These are phyloP conservation scores for Paradoxurus hermaphroditus DNA, from an alignment of 2,113 vertebrate species.

Conservation along the genomic window DNA sequence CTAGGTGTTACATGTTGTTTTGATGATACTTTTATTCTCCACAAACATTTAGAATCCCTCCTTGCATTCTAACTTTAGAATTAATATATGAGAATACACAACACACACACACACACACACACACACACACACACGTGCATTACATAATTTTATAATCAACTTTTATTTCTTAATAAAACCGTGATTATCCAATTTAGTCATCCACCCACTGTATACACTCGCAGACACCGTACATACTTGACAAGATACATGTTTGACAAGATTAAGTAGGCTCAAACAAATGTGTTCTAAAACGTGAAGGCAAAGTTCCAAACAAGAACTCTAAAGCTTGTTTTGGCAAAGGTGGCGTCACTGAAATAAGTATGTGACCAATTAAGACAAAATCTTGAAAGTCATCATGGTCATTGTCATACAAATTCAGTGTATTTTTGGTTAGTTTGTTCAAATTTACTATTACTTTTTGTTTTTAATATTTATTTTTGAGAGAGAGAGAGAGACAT, in stretches of 20 bases:
- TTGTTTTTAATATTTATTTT: no score
- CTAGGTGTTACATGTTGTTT: neutral
- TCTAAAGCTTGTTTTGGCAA: neutral
- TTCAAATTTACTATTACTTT: neutral
- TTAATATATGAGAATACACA: neutral
- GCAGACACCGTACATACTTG: neutral
- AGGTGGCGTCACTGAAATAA: neutral
- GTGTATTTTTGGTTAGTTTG: neutral
- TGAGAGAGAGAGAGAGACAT: no score
- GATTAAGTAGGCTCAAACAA: neutral
- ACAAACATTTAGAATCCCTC: neutral
- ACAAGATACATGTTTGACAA: neutral
- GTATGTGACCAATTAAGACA: neutral
- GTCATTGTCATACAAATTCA: neutral
- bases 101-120: neutral
- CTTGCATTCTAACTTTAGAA: neutral
- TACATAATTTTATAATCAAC: neutral
- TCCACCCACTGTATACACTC: neutral
- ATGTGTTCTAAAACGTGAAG: neutral
- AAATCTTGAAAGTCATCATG: neutral
- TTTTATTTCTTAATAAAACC: neutral
- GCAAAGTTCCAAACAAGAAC: neutral
- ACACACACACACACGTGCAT: fast-evolving
- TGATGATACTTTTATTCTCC: neutral
- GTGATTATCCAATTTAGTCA: neutral